Evolutionary conservation across 2,113 vertebrate genomes (phyloP).

Genomic region (Morone chrysops): DNA sequence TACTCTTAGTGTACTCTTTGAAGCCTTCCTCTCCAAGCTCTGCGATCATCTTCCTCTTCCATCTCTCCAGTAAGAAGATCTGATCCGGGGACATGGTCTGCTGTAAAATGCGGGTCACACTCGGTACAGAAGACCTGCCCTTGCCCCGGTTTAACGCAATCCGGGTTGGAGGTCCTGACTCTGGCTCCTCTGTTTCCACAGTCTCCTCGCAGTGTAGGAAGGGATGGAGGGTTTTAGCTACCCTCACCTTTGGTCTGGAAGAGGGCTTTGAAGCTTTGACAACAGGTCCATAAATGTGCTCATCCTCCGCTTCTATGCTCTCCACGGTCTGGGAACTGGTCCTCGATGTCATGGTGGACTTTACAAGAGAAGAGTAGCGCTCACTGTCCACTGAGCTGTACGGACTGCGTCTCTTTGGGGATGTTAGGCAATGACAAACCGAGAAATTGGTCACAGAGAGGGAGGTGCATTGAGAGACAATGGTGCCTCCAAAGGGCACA

Average conservation of each 20-base stretch:
- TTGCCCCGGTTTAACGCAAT: slow-evolving; percentile 76
- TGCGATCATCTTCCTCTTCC: slow-evolving; percentile 91
- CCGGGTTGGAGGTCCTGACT: slow-evolving; percentile 75
- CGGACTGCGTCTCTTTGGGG: slow-evolving; percentile 84
- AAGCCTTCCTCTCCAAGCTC: slow-evolving; percentile 94
- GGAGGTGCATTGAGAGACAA: slow-evolving; percentile 52
- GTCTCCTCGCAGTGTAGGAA: slow-evolving; percentile 82
- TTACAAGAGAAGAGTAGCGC: slow-evolving; percentile 90
- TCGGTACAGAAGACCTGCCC: slow-evolving; percentile 76
- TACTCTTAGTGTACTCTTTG: slow-evolving; percentile 90
- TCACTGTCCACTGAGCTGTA: slow-evolving; percentile 89
- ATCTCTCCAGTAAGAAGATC: slow-evolving; percentile 90
- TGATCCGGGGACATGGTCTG: slow-evolving; percentile 90
- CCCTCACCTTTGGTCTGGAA: slow-evolving; percentile 53
- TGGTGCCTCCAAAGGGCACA: slow-evolving; percentile 36
- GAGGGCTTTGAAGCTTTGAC: slow-evolving; percentile 73
- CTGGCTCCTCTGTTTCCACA: slow-evolving; percentile 33
- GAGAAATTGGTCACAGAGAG: slow-evolving; percentile 70
- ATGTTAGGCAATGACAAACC: slow-evolving; percentile 67
- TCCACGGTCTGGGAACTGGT: slow-evolving; percentile 85
- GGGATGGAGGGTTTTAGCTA: slow-evolving; percentile 81
- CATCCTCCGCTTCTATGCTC: slow-evolving; percentile 86
- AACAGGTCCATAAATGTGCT: slow-evolving; percentile 86
- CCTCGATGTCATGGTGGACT: slow-evolving; percentile 85
- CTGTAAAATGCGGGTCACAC: slow-evolving; percentile 93